Evolutionary conservation across 2,797 vertebrate genomes (phyloP).

Genomic region (Mareca strepera): DNA sequence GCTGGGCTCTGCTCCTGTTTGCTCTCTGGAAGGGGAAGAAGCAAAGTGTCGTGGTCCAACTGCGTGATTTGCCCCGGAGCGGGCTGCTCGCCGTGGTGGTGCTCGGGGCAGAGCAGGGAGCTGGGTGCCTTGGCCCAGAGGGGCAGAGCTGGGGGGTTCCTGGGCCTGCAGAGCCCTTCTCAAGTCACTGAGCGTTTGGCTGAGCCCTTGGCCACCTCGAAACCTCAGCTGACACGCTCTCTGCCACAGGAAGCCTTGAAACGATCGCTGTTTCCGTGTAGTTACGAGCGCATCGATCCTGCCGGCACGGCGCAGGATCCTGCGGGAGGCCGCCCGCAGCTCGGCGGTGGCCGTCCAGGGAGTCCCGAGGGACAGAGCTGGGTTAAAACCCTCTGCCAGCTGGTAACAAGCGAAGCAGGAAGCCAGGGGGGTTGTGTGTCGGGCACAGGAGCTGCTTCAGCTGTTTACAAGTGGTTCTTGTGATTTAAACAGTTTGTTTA

Average conservation of each 20-base stretch:
- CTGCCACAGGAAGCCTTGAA: neutral
- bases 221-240: neutral
- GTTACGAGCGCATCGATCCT: neutral
- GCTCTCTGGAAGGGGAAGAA: neutral
- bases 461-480: neutral
- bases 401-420: neutral
- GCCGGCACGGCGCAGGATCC: neutral
- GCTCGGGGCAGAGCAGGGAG: neutral
- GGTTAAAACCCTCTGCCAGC: neutral
- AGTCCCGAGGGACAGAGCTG: neutral
- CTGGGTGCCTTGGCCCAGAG: neutral
- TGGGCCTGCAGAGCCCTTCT: neutral
- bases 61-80: neutral
- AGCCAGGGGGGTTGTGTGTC: neutral
- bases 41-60: neutral
- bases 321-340: neutral
- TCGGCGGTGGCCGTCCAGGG: neutral
- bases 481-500: neutral
- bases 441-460: neutral
- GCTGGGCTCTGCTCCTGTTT: conserved; percentile 36
- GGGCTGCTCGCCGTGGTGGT: neutral
- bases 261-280: neutral
- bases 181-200: neutral
- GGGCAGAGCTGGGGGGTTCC: neutral
- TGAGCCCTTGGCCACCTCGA: neutral